Evolutionary conservation across 2,113 vertebrate species (phyloP).

Genomic region (Tichodroma muraria): DNA sequence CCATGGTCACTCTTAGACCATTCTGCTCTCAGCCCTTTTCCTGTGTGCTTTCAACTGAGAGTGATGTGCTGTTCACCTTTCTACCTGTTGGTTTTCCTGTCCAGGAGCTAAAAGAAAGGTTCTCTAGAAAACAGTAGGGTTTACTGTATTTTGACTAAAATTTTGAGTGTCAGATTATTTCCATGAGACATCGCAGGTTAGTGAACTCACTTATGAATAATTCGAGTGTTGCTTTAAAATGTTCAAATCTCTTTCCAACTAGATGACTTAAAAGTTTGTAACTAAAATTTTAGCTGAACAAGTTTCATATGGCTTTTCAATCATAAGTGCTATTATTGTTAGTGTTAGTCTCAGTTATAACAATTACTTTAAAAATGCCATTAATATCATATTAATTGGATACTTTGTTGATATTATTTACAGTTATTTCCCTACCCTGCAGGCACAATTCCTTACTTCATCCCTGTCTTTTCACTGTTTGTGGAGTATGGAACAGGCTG

Average conservation of each 20-base stretch:
- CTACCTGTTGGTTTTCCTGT: background rate
- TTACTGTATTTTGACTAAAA: background rate
- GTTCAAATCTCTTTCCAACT: background rate
- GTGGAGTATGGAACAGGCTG: background rate
- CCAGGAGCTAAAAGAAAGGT: background rate
- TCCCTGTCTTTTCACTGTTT: background rate
- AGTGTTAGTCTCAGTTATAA: background rate
- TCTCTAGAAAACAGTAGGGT: background rate
- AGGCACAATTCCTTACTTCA: background rate
- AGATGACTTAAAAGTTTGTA: background rate
- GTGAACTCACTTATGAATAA: background rate
- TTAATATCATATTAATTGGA: background rate
- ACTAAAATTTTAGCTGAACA: background rate
- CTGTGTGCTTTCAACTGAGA: background rate
- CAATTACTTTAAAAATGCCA: background rate
- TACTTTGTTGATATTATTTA: background rate
- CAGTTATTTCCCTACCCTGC: background rate
- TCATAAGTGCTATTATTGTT: background rate
- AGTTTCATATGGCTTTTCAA: background rate
- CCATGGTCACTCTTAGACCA: background rate
- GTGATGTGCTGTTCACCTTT: background rate
- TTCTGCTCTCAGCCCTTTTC: background rate
- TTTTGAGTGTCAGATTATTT: background rate
- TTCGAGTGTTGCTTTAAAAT: background rate
- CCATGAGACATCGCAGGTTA: rapidly evolving